A percentile compares a stretch with the other conserved stretches of the same genome.
Evolutionary conservation across 2,113 vertebrate genomes (phyloP).

Genomic region (Girardinichthys multiradiatus): DNA sequence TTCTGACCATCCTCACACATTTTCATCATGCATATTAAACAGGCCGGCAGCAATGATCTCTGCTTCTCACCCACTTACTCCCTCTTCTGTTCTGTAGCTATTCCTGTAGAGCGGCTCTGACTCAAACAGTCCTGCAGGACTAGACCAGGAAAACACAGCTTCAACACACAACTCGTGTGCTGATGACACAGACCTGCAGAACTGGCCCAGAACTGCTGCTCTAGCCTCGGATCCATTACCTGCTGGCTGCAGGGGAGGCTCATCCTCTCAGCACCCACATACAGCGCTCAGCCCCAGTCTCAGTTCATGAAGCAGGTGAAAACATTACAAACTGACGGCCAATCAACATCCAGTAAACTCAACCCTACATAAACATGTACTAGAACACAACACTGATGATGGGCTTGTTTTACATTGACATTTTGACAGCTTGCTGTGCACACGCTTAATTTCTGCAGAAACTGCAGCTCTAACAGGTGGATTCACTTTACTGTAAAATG

Average conservation of each 20-base stretch:
- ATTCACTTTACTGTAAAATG: no score
- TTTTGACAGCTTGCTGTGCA: no score
- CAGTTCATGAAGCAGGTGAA: conserved; percentile 18
- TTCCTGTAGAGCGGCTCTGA: conserved; percentile 63
- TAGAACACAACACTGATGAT: not conserved
- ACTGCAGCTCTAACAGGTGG: no score
- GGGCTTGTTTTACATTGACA: no score
- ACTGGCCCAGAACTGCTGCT: not conserved
- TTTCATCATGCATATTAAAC: conserved; percentile 69
- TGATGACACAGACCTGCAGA: conserved; percentile 1
- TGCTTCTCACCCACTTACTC: conserved; percentile 72
- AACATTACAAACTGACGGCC: conserved; percentile 11
- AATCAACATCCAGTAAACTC: conserved; percentile 26
- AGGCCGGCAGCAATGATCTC: conserved; percentile 56
- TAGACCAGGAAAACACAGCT: conserved; percentile 14
- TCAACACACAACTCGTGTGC: conserved; percentile 3
- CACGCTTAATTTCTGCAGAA: no score
- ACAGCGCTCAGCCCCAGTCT: conserved; percentile 27
- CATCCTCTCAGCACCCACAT: conserved; percentile 41
- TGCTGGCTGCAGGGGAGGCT: not conserved
- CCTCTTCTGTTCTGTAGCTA: conserved; percentile 71
- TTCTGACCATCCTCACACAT: conserved; percentile 53
- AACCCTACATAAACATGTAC: not conserved
- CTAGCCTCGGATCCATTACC: not conserved
- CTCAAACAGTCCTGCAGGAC: conserved; percentile 57